A percentile compares a stretch with the other conserved stretches of the same genome.
phyloP scores from a whole-genome alignment of 1,140 invertebrate species.

The Lamellibrachia luymesi region DNA sequence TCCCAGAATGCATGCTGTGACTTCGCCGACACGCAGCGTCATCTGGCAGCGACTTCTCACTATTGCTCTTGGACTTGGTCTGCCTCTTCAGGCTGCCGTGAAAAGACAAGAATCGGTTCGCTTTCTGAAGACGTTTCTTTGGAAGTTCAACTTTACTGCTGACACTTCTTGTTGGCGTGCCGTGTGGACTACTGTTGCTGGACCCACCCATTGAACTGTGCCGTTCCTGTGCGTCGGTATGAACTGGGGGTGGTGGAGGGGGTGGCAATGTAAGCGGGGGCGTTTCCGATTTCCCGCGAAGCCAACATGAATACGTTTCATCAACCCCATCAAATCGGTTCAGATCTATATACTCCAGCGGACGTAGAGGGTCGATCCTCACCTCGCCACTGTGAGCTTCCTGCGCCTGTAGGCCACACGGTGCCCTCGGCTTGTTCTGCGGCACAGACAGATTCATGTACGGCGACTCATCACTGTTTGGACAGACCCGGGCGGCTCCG shows the following conservation, averaged over 20 bases:
- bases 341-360: slow-evolving; percentile 22
- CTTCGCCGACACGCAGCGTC: background rate
- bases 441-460: background rate
- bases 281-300: background rate
- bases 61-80: background rate
- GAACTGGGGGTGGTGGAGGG: background rate
- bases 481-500: background rate
- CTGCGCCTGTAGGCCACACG: background rate
- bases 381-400: background rate
- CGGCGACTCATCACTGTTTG: background rate
- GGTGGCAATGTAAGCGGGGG: background rate
- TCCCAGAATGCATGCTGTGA: slow-evolving; percentile 3
- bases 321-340: slow-evolving; percentile 21
- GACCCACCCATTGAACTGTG: background rate
- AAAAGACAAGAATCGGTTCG: background rate
- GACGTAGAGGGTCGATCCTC: slow-evolving; percentile 18
- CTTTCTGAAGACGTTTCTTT: background rate
- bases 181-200: background rate
- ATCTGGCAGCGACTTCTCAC: background rate
- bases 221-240: background rate
- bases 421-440: background rate
- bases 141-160: background rate
- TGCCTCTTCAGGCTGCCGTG: background rate
- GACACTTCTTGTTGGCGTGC: background rate
- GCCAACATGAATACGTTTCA: slow-evolving; percentile 16